phyloP scores from a whole-genome alignment of 2,113 vertebrate genomes.

The Podilymbus podiceps region DNA sequence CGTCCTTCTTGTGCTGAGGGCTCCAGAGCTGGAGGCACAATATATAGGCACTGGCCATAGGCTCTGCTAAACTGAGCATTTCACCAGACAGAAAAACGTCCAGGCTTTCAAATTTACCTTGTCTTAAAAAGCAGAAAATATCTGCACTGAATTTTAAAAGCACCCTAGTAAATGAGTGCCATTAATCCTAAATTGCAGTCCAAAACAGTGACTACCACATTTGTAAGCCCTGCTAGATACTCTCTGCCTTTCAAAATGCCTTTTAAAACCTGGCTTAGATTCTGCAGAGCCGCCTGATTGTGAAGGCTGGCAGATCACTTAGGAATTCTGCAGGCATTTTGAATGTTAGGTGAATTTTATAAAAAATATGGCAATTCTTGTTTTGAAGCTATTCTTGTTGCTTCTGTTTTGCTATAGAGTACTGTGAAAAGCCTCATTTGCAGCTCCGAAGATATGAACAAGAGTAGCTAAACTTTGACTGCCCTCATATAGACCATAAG shows the following conservation, averaged over 20 bases:
- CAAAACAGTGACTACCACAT: neutral
- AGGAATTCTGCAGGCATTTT: neutral
- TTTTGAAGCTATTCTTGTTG: neutral
- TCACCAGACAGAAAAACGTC: neutral
- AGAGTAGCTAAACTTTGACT: neutral
- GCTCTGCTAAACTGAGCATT: neutral
- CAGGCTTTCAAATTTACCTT: neutral
- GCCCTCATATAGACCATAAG: neutral
- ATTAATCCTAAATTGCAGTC: neutral
- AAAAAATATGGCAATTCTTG: accelerated
- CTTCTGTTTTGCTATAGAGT: neutral
- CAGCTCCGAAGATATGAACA: neutral
- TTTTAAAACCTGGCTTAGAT: neutral
- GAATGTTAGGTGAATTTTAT: neutral
- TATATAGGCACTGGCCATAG: neutral
- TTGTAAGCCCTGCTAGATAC: neutral
- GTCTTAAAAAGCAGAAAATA: neutral
- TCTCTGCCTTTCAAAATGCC: neutral
- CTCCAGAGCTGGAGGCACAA: too few species aligned
- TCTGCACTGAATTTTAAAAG: neutral
- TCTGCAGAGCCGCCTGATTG: neutral
- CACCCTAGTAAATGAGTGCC: neutral
- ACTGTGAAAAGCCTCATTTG: neutral
- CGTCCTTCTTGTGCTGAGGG: too few species aligned
- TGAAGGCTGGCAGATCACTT: neutral